Conservation (phyloP, 92 coral and sea anemone genomes). For the Isaurus tuberculatus region DNA sequence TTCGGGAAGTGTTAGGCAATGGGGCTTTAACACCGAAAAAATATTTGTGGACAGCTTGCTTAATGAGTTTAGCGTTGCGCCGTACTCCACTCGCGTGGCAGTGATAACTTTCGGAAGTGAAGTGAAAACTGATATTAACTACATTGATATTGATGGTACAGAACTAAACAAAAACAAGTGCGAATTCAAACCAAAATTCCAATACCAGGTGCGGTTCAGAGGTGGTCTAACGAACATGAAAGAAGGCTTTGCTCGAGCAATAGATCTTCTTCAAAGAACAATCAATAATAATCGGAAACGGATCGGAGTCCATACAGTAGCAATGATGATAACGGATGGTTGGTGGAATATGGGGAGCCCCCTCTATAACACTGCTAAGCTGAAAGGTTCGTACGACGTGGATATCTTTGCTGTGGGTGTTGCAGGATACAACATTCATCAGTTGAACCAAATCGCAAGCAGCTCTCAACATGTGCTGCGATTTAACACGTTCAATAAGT, state of each 20-base stretch:
- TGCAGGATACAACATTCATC: constrained; percentile 65
- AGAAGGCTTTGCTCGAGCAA: constrained; percentile 64
- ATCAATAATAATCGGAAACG: constrained; percentile 59
- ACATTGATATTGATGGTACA: constrained; percentile 76
- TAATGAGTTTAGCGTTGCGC: constrained; percentile 91
- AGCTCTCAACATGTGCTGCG: constrained; percentile 71
- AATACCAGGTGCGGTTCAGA: constrained; percentile 75
- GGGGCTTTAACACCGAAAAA: constrained; percentile 82
- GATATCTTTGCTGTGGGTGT: constrained; percentile 94
- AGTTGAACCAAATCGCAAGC: constrained; percentile 77
- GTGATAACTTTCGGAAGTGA: constrained; percentile 82
- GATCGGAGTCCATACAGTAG: constrained; percentile 82
- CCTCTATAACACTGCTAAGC: constrained; percentile 50
- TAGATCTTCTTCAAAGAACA: constrained; percentile 61
- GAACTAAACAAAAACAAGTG: constrained; percentile 84
- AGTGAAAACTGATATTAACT: constrained; percentile 83
- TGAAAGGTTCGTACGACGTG: constrained; percentile 61
- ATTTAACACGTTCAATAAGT: constrained; percentile 64
- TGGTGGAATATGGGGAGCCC: constrained; percentile 87
- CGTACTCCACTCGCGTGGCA: constrained; percentile 87
- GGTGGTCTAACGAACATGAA: constrained; percentile 81
- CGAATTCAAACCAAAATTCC: constrained; percentile 85
- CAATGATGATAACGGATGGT: constrained; percentile 94
- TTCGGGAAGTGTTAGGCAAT: constrained; percentile 88
- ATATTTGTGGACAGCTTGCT: constrained; percentile 84